These are phyloP conservation scores for Nycticebus coucang DNA, from an alignment of 2,113 vertebrate genomes.

Conservation along the genomic window DNA sequence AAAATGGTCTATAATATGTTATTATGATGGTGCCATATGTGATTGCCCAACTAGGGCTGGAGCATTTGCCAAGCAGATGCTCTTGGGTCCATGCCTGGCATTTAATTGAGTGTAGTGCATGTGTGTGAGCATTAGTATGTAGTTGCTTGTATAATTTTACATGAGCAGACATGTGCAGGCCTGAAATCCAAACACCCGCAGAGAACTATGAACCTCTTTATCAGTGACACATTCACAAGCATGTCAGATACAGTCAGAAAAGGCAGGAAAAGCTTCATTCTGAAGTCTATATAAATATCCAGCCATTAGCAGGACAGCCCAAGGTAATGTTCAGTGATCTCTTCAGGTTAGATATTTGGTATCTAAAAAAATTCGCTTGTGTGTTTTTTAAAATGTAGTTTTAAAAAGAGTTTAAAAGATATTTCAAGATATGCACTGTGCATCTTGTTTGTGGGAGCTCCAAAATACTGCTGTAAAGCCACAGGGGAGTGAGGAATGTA, in stretches of 20 bases:
- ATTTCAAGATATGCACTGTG: neutral
- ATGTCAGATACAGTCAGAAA: neutral
- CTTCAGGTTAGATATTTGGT: neutral
- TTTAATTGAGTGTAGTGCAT: neutral
- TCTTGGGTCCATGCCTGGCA: neutral
- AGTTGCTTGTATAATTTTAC: constrained; percentile 47
- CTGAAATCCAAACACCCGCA: neutral
- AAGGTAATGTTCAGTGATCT: neutral
- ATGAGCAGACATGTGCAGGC: neutral
- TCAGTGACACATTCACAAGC: neutral
- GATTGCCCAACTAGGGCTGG: neutral
- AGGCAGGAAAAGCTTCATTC: neutral
- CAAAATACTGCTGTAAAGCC: neutral
- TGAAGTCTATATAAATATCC: neutral
- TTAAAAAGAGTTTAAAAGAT: neutral
- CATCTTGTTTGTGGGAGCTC: neutral
- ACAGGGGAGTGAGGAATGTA: neutral
- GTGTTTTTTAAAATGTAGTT: neutral
- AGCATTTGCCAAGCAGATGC: constrained; percentile 18
- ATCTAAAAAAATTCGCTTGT: neutral
- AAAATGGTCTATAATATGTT: neutral
- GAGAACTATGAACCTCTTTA: neutral
- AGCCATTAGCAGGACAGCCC: neutral
- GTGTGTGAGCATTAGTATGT: neutral
- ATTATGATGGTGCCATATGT: neutral